Evolutionary conservation across 2,888 invertebrate genomes (phyloP).

Genomic region (Stenichneumon culpator): DNA sequence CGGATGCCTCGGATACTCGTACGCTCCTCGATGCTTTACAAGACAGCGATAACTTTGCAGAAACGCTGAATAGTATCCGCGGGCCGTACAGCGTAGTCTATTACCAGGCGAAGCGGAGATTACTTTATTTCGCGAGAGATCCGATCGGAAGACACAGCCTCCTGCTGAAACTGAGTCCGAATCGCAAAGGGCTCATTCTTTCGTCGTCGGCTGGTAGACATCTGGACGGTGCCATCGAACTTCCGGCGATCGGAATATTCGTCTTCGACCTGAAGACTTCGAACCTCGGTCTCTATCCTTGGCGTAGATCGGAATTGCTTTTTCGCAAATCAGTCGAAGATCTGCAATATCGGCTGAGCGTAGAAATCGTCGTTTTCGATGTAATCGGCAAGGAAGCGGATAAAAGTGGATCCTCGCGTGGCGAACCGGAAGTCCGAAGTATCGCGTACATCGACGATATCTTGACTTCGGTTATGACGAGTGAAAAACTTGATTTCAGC

Average conservation of each 20-base stretch:
- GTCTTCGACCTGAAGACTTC: slow-evolving; percentile 85
- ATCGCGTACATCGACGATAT: slow-evolving; percentile 6
- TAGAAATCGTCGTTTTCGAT: slow-evolving; percentile 20
- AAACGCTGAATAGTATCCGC: slow-evolving; percentile 87
- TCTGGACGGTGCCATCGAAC: slow-evolving; percentile 86
- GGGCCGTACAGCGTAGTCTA: slow-evolving; percentile 96
- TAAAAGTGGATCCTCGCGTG: not conserved
- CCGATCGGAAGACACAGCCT: slow-evolving; percentile 94
- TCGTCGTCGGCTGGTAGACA: slow-evolving; percentile 84
- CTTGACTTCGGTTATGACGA: not conserved
- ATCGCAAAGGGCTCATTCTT: slow-evolving; percentile 77
- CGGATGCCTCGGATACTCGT: slow-evolving; percentile 73
- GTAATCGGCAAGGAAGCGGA: not conserved
- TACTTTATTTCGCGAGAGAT: slow-evolving; percentile 94
- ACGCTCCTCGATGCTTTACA: slow-evolving; percentile 71
- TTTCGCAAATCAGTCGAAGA: not conserved
- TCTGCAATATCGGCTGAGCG: slow-evolving; percentile 31
- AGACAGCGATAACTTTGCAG: slow-evolving; percentile 80
- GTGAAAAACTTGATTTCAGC: not conserved
- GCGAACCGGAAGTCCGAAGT: slow-evolving; percentile 16
- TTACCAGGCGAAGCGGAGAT: slow-evolving; percentile 87
- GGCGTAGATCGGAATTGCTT: slow-evolving; percentile 76
- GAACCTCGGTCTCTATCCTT: slow-evolving; percentile 84
- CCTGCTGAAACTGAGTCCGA: slow-evolving; percentile 86
- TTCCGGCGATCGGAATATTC: slow-evolving; percentile 89